Evolutionary conservation across 2,888 invertebrate species (phyloP).

Genomic region (Cephalotes varians): DNA sequence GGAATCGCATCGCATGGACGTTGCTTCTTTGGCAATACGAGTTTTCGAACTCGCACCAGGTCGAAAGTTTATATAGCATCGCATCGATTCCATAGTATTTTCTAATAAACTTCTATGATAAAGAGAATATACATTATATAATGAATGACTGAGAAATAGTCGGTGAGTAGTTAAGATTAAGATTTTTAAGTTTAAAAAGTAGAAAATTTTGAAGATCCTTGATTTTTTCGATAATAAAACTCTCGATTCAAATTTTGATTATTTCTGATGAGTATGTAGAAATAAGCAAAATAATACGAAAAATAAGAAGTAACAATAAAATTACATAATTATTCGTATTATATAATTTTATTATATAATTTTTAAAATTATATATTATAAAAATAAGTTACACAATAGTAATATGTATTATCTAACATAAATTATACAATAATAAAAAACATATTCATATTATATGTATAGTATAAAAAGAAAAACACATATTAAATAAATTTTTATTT

Average conservation of each 20-base stretch:
- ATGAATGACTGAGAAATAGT: background rate
- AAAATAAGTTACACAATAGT: background rate
- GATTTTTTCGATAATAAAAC: slow-evolving; percentile 9
- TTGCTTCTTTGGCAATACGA: slow-evolving; percentile 16
- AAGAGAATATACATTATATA: slow-evolving; percentile 54
- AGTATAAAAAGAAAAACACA: background rate
- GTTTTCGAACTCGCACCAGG: background rate
- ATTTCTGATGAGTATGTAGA: background rate
- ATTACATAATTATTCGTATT: background rate
- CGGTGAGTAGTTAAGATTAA: background rate
- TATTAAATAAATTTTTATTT: background rate
- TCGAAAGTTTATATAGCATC: slow-evolving; percentile 69
- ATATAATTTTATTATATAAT: too few species aligned
- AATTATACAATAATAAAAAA: too few species aligned
- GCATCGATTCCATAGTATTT: slow-evolving; percentile 68
- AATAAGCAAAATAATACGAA: background rate
- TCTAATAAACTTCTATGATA: slow-evolving; percentile 44
- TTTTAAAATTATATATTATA: too few species aligned
- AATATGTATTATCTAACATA: too few species aligned
- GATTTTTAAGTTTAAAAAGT: too few species aligned
- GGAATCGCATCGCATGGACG: slow-evolving; percentile 48
- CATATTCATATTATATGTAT: background rate
- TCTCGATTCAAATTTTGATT: background rate
- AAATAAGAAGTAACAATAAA: background rate
- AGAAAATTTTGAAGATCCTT: too few species aligned